Evolutionary conservation across 2,113 vertebrate genomes (phyloP).

Genomic region (Setophaga coronata): DNA sequence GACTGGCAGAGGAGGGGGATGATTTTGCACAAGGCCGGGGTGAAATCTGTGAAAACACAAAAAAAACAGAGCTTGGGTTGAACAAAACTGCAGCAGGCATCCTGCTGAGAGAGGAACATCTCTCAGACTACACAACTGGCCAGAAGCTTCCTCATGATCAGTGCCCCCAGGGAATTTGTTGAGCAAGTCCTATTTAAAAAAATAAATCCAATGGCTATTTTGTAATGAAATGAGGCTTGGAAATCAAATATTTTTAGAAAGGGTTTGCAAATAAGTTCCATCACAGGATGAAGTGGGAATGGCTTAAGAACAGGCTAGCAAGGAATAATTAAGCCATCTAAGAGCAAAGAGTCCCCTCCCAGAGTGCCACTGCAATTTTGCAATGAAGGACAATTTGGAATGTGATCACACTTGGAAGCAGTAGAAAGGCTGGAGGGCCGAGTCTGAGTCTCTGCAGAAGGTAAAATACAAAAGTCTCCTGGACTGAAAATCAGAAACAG

Average conservation of each 20-base stretch:
- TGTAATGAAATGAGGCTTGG: neutral
- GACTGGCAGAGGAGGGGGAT: conserved; percentile 11
- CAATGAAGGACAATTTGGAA: neutral
- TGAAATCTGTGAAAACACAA: neutral
- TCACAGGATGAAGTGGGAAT: neutral
- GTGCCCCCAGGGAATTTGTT: neutral
- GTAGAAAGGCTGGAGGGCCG: neutral
- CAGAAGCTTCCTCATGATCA: neutral
- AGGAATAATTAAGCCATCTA: neutral
- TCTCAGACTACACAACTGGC: neutral
- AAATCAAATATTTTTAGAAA: neutral
- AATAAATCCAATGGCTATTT: neutral
- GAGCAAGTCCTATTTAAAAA: neutral
- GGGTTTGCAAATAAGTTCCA: neutral
- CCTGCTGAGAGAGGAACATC: neutral
- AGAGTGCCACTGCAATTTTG: neutral
- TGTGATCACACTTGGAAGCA: neutral
- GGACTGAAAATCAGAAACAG: neutral
- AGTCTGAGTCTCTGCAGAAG: neutral
- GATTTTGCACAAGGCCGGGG: neutral
- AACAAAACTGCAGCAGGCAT: neutral
- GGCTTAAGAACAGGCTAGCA: neutral
- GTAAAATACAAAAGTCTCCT: neutral
- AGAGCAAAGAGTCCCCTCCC: neutral
- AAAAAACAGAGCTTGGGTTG: neutral